A percentile compares a stretch with the other conserved stretches of the same genome.
Evolutionary conservation across 2,797 vertebrate genomes (phyloP).

Genomic region (Sylvia borin): DNA sequence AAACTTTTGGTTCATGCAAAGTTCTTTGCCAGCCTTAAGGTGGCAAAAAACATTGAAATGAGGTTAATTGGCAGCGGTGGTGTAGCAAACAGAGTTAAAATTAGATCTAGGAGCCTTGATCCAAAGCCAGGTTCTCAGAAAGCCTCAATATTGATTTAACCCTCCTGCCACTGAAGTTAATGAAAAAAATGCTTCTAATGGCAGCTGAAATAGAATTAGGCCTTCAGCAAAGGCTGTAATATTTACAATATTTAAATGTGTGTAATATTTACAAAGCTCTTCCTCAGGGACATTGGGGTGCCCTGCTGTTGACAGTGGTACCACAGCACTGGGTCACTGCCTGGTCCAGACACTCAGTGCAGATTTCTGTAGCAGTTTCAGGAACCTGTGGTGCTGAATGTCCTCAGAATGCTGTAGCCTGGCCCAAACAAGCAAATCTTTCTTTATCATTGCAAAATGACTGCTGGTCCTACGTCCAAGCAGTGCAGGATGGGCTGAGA

Average conservation of each 20-base stretch:
- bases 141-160: background rate
- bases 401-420: background rate
- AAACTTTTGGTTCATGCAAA: background rate
- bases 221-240: background rate
- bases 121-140: background rate
- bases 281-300: background rate
- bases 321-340: background rate
- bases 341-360: background rate
- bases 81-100: background rate
- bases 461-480: background rate
- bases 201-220: background rate
- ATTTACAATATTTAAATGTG: background rate
- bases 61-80: background rate
- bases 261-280: background rate
- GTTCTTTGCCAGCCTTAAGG: background rate
- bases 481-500: background rate
- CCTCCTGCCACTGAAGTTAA: background rate
- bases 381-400: fast-evolving
- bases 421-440: background rate
- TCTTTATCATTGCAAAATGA: background rate
- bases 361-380: background rate
- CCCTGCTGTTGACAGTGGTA: background rate
- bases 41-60: background rate
- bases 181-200: background rate
- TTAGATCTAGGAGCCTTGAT: background rate